These are phyloP conservation scores for Chrosomus eos DNA, from an alignment of 2,797 vertebrate genomes.

Conservation along the genomic window DNA sequence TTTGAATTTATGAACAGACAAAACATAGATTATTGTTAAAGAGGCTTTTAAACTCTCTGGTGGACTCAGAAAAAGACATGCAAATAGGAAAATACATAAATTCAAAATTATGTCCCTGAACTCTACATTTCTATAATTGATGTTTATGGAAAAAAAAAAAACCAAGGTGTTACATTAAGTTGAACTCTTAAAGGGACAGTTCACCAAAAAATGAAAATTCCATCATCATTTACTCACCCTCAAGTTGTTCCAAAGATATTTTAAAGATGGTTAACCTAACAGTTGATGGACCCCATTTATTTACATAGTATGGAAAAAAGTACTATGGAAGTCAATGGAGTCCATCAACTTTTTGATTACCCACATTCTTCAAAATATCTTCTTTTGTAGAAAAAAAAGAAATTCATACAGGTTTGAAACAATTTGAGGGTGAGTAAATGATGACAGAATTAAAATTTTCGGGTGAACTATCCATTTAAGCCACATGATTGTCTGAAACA, in stretches of 20 bases:
- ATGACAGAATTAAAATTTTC: background rate
- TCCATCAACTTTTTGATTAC: background rate
- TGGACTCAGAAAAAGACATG: background rate
- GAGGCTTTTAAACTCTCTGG: background rate
- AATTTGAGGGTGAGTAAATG: background rate
- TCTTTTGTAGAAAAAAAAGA: background rate
- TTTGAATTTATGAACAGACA: slow-evolving; percentile 17
- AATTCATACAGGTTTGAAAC: background rate
- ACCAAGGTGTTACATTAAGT: background rate
- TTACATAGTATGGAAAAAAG: background rate
- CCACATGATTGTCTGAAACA: background rate
- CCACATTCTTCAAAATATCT: background rate
- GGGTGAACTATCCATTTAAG: background rate
- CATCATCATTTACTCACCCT: background rate
- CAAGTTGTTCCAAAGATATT: background rate
- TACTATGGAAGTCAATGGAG: background rate
- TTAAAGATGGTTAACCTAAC: background rate
- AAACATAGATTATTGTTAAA: slow-evolving; percentile 2
- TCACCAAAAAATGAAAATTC: background rate
- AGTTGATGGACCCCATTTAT: background rate
- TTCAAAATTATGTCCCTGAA: background rate
- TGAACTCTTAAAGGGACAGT: background rate
- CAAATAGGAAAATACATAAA: background rate
- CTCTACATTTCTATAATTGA: background rate
- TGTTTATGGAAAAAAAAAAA: background rate